Evolutionary conservation across 2,797 vertebrate species (phyloP).

Genomic region (Coreius guichenoti): DNA sequence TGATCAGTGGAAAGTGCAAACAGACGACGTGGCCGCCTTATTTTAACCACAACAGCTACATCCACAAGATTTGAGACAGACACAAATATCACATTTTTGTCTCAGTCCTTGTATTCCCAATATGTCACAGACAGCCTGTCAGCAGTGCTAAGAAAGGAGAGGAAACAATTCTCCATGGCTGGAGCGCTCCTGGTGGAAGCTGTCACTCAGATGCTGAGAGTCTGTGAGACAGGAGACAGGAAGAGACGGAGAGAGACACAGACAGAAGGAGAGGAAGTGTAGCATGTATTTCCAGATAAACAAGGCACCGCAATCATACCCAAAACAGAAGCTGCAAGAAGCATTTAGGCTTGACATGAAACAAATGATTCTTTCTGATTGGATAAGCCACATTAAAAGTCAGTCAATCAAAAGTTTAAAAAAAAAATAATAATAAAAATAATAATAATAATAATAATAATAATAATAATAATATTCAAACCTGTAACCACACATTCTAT

Average conservation of each 20-base stretch:
- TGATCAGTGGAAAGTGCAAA: slow-evolving; percentile 61
- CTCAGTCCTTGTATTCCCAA: slow-evolving; percentile 13
- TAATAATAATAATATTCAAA: too few species aligned
- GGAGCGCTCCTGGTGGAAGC: slow-evolving; percentile 15
- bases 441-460: too few species aligned
- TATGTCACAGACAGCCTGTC: slow-evolving; percentile 33
- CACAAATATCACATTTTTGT: slow-evolving; percentile 29
- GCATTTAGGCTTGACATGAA: neutral
- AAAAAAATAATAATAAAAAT: too few species aligned
- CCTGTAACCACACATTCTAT: neutral
- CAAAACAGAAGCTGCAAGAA: neutral
- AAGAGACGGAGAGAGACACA: neutral
- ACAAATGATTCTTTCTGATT: neutral
- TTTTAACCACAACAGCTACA: slow-evolving; percentile 63
- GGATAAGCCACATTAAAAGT: neutral
- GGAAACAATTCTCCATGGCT: slow-evolving; percentile 20
- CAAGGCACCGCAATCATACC: neutral
- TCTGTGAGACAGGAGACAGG: slow-evolving; percentile 31
- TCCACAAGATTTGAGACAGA: slow-evolving; percentile 51
- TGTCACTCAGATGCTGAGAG: slow-evolving; percentile 46
- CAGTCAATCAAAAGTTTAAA: neutral
- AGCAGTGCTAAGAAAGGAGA: slow-evolving; percentile 18
- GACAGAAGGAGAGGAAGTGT: neutral
- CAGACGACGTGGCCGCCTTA: slow-evolving; percentile 57
- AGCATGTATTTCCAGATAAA: slow-evolving; percentile 1